Evolutionary conservation across 92 coral and sea anemone genomes (phyloP).

Genomic region (Porites cylindrica): DNA sequence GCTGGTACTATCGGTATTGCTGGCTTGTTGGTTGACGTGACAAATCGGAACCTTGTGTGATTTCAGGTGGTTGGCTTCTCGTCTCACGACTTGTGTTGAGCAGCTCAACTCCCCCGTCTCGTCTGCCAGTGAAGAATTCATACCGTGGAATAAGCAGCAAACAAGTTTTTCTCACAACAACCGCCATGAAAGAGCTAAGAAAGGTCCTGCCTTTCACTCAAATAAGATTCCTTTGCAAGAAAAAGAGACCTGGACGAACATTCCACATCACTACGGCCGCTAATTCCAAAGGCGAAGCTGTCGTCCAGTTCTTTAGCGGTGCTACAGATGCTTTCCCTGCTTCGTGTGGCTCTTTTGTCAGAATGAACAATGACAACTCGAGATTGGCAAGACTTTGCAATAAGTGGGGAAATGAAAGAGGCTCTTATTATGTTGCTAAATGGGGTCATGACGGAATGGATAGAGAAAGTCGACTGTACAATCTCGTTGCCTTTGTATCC

Average conservation of each 20-base stretch:
- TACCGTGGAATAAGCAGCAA: slow-evolving; percentile 8
- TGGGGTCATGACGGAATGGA: neutral
- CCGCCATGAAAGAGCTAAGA: neutral
- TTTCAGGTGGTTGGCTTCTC: slow-evolving; percentile 32
- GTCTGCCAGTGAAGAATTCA: neutral
- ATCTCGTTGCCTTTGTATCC: neutral
- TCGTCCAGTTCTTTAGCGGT: neutral
- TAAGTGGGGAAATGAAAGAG: neutral
- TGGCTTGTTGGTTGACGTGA: neutral
- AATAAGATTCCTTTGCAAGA: slow-evolving; percentile 12
- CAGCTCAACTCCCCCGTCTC: neutral
- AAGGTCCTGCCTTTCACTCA: slow-evolving; percentile 7
- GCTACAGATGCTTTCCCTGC: neutral
- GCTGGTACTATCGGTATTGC: no score
- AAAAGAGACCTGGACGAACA: neutral
- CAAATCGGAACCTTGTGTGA: neutral
- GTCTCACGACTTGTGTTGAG: slow-evolving; percentile 1
- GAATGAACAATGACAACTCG: neutral
- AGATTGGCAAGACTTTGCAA: neutral
- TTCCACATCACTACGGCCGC: neutral
- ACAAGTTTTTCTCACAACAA: neutral
- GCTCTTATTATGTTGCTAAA: neutral
- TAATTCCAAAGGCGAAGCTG: neutral
- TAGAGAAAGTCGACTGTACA: neutral
- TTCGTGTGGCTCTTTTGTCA: neutral